These are phyloP conservation scores for Nansenia antarctica DNA, from an alignment of 2,113 vertebrate species.

Conservation along the genomic window DNA sequence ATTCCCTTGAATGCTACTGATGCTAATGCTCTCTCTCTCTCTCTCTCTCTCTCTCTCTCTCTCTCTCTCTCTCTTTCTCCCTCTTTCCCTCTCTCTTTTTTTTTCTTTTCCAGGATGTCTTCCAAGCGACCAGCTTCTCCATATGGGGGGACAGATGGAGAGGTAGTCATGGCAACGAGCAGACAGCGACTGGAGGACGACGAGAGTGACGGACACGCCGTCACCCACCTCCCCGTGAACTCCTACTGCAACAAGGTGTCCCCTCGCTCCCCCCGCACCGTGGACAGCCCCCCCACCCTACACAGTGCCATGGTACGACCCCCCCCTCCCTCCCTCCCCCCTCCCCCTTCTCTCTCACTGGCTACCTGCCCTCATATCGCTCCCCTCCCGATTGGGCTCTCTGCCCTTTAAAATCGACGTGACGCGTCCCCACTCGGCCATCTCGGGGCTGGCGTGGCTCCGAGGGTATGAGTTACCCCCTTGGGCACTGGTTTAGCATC, in stretches of 20 bases:
- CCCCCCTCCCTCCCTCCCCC: slow-evolving; percentile 4
- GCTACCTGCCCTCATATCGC: background rate
- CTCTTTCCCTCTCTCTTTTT: slow-evolving; percentile 81
- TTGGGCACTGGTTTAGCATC: too few relatives aligned
- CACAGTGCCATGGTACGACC: slow-evolving; percentile 83
- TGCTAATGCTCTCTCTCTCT: slow-evolving; percentile 31
- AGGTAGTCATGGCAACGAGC: slow-evolving; percentile 99
- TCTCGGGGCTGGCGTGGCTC: too few relatives aligned
- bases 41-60: slow-evolving; percentile 36
- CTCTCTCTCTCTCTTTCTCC: slow-evolving; percentile 62
- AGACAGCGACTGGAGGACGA: slow-evolving; percentile 99
- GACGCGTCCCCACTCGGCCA: too few relatives aligned
- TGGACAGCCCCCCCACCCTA: slow-evolving; percentile 90
- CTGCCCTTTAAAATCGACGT: background rate
- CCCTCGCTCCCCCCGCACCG: slow-evolving; percentile 87
- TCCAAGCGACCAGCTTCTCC: slow-evolving; percentile 99
- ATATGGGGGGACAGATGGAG: slow-evolving; percentile 99
- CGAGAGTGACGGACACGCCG: slow-evolving; percentile 91
- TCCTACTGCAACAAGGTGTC: slow-evolving; percentile 93
- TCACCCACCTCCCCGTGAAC: slow-evolving; percentile 98
- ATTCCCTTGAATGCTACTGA: slow-evolving; percentile 58
- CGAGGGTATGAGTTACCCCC: too few relatives aligned
- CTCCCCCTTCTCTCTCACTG: background rate
- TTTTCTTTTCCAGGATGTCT: slow-evolving; percentile 99
- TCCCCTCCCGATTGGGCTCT: background rate